Percentiles rank a stretch among this genome's conserved stretches.
Evolutionary conservation across 35 echinoderm and acorn worm genomes (phyloP).

Genomic region (Apostichopus japonicus): DNA sequence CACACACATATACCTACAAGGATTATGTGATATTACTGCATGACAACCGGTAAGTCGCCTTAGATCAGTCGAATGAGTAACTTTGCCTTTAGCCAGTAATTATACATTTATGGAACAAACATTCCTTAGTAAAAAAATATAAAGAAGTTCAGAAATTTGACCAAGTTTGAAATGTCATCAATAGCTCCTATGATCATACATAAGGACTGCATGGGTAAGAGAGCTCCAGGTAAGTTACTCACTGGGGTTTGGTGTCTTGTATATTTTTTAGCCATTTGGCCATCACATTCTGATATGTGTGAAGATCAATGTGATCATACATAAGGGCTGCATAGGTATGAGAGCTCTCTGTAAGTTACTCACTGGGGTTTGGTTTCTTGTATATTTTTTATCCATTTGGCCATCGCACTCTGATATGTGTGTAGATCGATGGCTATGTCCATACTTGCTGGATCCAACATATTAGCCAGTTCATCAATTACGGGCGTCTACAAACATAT

Average conservation of each 20-base stretch:
- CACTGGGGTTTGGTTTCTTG: constrained; percentile 45
- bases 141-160: not conserved
- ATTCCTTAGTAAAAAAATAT: no score
- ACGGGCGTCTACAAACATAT: constrained; percentile 31
- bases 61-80: no score
- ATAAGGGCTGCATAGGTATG: no score
- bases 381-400: constrained; percentile 59
- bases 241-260: constrained; percentile 40
- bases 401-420: constrained; percentile 64
- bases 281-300: constrained; percentile 63
- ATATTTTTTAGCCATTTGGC: constrained; percentile 59
- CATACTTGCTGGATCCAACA: constrained; percentile 62
- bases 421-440: constrained; percentile 57
- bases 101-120: no score
- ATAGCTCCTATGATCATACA: no score
- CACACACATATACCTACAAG: no score
- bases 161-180: not conserved
- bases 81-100: no score
- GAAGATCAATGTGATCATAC: constrained; percentile 53
- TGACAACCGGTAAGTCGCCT: no score
- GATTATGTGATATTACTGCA: no score
- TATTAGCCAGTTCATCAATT: constrained; percentile 58
- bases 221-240: not conserved
- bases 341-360: not conserved
- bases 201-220: no score